Evolutionary conservation across 2,113 vertebrate genomes (phyloP).

Genomic region (Cathartes aura): DNA sequence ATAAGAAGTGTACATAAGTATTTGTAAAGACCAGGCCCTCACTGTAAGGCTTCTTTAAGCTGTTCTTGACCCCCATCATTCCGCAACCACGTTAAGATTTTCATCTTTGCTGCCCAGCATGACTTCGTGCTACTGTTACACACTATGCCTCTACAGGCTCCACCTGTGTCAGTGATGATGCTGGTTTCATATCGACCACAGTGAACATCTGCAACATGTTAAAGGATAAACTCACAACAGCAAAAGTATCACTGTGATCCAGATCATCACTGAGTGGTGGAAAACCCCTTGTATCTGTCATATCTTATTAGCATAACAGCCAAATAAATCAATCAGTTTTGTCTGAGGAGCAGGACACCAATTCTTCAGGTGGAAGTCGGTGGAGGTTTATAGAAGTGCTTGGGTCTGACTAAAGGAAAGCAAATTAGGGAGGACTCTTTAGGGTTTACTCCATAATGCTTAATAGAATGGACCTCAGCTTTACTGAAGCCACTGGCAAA

Average conservation of each 20-base stretch:
- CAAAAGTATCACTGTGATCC: not conserved
- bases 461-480: not conserved
- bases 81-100: not conserved
- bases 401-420: not conserved
- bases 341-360: not conserved
- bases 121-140: not conserved
- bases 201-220: not conserved
- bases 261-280: not conserved
- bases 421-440: not conserved
- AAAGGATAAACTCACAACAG: not conserved
- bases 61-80: not conserved
- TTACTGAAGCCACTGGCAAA: not conserved
- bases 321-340: not conserved
- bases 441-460: not conserved
- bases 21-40: not conserved
- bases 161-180: accelerated
- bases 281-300: not conserved
- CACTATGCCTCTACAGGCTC: not conserved
- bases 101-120: not conserved
- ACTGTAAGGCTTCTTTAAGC: not conserved
- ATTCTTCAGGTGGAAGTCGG: not conserved
- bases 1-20: not conserved
- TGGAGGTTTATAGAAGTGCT: not conserved
- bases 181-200: not conserved
- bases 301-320: not conserved